Percentiles rank a stretch among this genome's conserved stretches.
These are phyloP conservation scores for Cremastobaeus sp. DNA, from an alignment of 2,888 invertebrate genomes.

Conservation along the genomic window DNA sequence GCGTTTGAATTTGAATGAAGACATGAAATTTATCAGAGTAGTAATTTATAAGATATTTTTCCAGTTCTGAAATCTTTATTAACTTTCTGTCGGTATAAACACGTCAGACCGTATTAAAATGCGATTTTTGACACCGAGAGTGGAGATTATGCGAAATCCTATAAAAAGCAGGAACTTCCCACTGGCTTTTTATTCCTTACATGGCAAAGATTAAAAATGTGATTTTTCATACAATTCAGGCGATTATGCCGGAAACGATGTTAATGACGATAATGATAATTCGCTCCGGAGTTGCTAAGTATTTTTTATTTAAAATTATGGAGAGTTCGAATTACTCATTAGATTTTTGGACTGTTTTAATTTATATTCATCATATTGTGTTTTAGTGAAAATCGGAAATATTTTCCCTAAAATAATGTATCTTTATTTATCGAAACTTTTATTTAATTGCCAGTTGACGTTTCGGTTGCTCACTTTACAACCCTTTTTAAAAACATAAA, in stretches of 20 bases:
- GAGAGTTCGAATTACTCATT: too few relatives aligned
- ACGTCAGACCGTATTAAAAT: slow-evolving; percentile 37
- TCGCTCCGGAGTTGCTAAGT: too few relatives aligned
- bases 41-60: slow-evolving; percentile 33
- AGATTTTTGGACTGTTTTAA: too few relatives aligned
- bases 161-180: slow-evolving; percentile 36
- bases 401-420: too few relatives aligned
- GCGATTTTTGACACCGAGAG: slow-evolving; percentile 34
- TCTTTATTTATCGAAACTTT: too few relatives aligned
- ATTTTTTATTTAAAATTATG: too few relatives aligned
- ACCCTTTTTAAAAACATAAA: too few relatives aligned
- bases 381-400: too few relatives aligned
- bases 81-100: slow-evolving; percentile 43
- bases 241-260: slow-evolving; percentile 18
- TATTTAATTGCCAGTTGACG: too few relatives aligned
- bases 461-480: too few relatives aligned
- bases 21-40: slow-evolving; percentile 19
- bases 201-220: slow-evolving; percentile 28
- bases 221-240: slow-evolving; percentile 33
- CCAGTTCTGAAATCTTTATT: slow-evolving; percentile 32
- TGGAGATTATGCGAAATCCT: slow-evolving; percentile 31
- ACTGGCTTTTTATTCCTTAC: slow-evolving; percentile 16
- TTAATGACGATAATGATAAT: slow-evolving; percentile 3
- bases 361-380: too few relatives aligned
- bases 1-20: background rate